A percentile compares a stretch with the other conserved stretches of the same genome.
These are phyloP conservation scores for Thermophis baileyi DNA, from an alignment of 2,113 vertebrate genomes.

Conservation along the genomic window DNA sequence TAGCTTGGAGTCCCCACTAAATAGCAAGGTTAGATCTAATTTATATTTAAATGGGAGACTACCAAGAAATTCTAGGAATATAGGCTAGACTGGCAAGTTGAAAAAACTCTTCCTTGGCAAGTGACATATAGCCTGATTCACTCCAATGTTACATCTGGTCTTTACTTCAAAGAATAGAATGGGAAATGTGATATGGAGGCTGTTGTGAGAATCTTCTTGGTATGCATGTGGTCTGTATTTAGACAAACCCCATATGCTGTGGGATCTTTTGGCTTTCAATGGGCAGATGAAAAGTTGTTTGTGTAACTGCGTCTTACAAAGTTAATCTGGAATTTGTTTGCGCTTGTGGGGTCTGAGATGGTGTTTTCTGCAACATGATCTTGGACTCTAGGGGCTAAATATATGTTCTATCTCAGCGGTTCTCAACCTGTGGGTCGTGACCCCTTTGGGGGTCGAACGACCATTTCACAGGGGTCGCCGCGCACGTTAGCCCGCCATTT, in stretches of 20 bases:
- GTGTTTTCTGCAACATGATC: not conserved
- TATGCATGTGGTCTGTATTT: not conserved
- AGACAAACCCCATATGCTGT: not conserved
- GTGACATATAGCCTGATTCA: not conserved
- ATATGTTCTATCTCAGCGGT: not conserved
- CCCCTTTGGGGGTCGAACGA: too few relatives aligned
- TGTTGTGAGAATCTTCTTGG: not conserved
- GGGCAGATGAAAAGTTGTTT: not conserved
- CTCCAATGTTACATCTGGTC: not conserved
- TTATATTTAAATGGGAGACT: not conserved
- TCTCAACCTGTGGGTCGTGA: too few relatives aligned
- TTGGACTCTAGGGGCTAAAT: not conserved
- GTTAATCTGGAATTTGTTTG: not conserved
- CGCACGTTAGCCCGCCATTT: too few relatives aligned
- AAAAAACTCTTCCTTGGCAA: not conserved
- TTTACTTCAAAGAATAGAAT: not conserved
- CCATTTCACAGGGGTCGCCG: too few relatives aligned
- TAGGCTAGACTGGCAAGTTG: not conserved
- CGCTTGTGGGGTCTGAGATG: not conserved
- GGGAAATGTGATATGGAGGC: not conserved
- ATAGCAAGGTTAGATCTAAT: not conserved
- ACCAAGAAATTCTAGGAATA: not conserved
- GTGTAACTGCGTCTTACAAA: not conserved
- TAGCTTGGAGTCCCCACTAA: not conserved
- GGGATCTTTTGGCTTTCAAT: not conserved